phyloP scores from a whole-genome alignment of 2,113 vertebrate species.

The Periophthalmodon schlosseri region DNA sequence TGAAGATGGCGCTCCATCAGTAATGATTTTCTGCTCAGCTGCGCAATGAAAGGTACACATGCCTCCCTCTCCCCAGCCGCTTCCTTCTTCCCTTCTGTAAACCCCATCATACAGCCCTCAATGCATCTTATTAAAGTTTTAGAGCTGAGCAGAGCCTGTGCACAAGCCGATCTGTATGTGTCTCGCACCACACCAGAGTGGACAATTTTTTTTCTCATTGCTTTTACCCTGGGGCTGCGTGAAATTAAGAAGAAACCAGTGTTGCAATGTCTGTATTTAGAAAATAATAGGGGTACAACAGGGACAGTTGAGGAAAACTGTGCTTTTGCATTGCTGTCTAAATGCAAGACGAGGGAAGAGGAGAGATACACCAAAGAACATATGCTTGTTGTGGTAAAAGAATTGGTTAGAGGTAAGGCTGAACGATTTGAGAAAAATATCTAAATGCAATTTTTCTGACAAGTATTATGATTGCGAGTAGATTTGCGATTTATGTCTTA shows the following conservation, averaged over 20 bases:
- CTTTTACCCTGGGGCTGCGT: slow-evolving; percentile 25
- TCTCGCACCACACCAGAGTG: slow-evolving; percentile 4
- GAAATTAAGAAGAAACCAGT: slow-evolving; percentile 34
- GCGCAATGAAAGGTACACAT: slow-evolving; percentile 61
- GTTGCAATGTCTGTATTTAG: slow-evolving; percentile 23
- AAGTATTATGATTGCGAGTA: no score
- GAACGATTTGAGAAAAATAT: no score
- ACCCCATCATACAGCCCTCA: slow-evolving; percentile 58
- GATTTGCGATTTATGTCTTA: no score
- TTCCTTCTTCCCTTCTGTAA: slow-evolving; percentile 32
- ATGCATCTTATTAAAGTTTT: slow-evolving; percentile 67
- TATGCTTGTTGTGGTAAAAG: slow-evolving; percentile 8
- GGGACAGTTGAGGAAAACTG: slow-evolving; percentile 1
- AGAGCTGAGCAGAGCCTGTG: slow-evolving; percentile 61
- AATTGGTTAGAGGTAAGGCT: not conserved
- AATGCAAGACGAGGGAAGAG: slow-evolving; percentile 1
- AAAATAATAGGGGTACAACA: slow-evolving; percentile 22
- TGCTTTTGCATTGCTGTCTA: slow-evolving; percentile 1
- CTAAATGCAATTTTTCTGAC: no score
- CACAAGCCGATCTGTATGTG: slow-evolving; percentile 39
- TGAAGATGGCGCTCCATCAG: slow-evolving; percentile 68
- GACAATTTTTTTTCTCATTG: not conserved
- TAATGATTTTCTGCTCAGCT: slow-evolving; percentile 75
- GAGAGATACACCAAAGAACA: slow-evolving; percentile 12
- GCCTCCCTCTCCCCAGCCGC: slow-evolving; percentile 25